These are phyloP conservation scores for Paracanthobrama guichenoti DNA, from an alignment of 2,113 vertebrate genomes.

Conservation along the genomic window DNA sequence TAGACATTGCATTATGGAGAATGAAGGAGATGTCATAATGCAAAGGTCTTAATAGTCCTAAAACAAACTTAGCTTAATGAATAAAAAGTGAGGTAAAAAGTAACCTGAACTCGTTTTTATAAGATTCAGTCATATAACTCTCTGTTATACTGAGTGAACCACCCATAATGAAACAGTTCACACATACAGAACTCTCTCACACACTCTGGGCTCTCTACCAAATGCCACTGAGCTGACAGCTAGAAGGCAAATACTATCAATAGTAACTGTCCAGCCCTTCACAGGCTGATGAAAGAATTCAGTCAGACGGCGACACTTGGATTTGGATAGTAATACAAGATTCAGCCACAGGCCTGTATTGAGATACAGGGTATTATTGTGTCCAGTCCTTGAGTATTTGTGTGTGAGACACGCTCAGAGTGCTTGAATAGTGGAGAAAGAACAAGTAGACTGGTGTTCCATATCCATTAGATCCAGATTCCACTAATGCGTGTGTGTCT, in stretches of 20 bases:
- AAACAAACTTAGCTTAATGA: neutral
- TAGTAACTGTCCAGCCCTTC: conserved; percentile 32
- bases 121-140: neutral
- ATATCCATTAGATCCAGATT: neutral
- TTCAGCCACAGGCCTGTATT: neutral
- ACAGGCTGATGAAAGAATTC: conserved; percentile 38
- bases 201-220: conserved; percentile 13
- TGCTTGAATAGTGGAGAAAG: neutral
- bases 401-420: neutral
- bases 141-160: neutral
- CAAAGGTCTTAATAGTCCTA: neutral
- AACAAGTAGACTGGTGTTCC: conserved; percentile 6
- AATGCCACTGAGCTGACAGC: conserved; percentile 44
- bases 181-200: neutral
- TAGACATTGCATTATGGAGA: neutral
- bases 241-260: conserved; percentile 39
- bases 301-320: neutral
- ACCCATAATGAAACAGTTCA: neutral
- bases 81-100: neutral
- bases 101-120: neutral
- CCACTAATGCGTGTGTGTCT: neutral
- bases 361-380: conserved; percentile 18
- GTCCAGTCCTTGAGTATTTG: neutral
- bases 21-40: neutral
- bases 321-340: conserved; percentile 14